Evolutionary conservation across 2,888 invertebrate genomes (phyloP).

Genomic region (Plemyria rubiginata): DNA sequence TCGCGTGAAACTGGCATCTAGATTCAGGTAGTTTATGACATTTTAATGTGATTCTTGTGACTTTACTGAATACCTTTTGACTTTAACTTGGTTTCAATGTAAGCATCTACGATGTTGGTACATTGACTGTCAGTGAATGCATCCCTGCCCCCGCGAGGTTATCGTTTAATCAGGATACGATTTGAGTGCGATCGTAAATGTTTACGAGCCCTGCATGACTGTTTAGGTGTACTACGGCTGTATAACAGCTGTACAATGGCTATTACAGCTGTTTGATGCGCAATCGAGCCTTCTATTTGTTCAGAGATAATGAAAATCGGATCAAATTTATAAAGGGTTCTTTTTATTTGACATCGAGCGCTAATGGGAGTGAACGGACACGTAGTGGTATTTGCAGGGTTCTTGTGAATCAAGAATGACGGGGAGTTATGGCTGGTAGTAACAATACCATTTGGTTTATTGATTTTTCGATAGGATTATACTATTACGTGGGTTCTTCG

Average conservation of each 20-base stretch:
- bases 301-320: conserved; percentile 40
- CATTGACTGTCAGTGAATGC: conserved; percentile 1
- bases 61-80: too few species aligned
- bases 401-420: not conserved
- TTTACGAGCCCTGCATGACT: conserved; percentile 46
- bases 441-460: conserved; percentile 7
- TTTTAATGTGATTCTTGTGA: too few species aligned
- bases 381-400: conserved; percentile 16
- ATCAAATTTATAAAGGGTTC: conserved; percentile 33
- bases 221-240: conserved; percentile 36
- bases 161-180: conserved; percentile 48
- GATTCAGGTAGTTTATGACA: too few species aligned
- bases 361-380: conserved; percentile 11
- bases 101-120: too few species aligned
- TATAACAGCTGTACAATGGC: conserved; percentile 20
- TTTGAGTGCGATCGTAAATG: conserved; percentile 48
- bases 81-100: too few species aligned
- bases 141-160: conserved; percentile 24
- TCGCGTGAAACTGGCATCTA: too few species aligned
- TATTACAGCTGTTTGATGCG: conserved; percentile 24
- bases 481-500: too few species aligned
- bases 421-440: conserved; percentile 6
- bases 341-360: conserved; percentile 18
- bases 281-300: conserved; percentile 23
- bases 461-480: conserved; percentile 10